Conservation (phyloP, 2,888 invertebrate genomes). For the Congeria kusceri region DNA sequence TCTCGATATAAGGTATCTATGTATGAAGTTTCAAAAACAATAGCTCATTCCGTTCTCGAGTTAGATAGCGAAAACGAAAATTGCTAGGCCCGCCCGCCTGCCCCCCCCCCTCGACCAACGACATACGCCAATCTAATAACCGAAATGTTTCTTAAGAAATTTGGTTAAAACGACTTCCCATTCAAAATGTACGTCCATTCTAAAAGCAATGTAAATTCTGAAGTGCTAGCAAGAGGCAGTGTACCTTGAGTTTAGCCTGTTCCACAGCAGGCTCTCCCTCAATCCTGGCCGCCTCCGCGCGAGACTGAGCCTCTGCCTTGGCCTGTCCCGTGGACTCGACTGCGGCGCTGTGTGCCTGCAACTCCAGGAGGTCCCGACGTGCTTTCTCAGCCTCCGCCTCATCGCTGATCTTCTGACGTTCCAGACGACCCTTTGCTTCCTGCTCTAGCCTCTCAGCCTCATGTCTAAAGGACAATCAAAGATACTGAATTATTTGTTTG, state of each 20-base stretch:
- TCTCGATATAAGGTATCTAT: too few species aligned
- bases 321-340: conserved; percentile 87
- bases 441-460: conserved; percentile 87
- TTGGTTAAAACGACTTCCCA: too few species aligned
- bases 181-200: too few species aligned
- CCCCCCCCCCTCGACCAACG: too few species aligned
- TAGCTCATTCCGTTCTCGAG: too few species aligned
- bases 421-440: conserved; percentile 86
- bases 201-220: too few species aligned
- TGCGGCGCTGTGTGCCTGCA: conserved; percentile 86
- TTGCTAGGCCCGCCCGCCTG: too few species aligned
- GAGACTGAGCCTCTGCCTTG: conserved; percentile 86
- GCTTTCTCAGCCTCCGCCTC: conserved; percentile 86
- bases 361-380: conserved; percentile 85
- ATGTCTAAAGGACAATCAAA: conserved; percentile 80
- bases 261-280: conserved; percentile 87
- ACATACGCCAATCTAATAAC: too few species aligned
- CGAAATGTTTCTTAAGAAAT: too few species aligned
- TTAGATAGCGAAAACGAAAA: too few species aligned
- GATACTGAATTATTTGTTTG: too few species aligned
- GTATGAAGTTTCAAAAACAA: too few species aligned
- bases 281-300: conserved; percentile 86
- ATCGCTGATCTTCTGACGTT: conserved; percentile 86
- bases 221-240: not conserved
- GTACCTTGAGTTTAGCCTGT: conserved; percentile 85